Evolutionary conservation across 2,797 vertebrate genomes (phyloP), one percentile per base, ranked within the genome.

Genomic region (Liparis tanakae): DNA sequence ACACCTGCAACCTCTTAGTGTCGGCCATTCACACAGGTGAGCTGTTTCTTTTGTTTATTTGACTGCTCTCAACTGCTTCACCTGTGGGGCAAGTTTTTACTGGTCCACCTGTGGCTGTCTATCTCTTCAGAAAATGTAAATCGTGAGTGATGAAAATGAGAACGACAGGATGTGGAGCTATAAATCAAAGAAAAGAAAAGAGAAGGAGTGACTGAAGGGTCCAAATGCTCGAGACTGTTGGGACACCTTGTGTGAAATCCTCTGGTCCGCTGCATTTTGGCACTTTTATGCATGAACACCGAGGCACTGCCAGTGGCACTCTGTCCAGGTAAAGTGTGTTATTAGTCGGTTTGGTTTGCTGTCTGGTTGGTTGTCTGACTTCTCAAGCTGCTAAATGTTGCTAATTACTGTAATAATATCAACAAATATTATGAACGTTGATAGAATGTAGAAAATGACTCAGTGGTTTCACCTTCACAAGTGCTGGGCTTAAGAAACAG

Each of bases 1-100:
- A 66, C 80, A 76, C 69, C 74, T 80, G 74, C 64, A 55, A 56
- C 58, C 57, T 43, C 14, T 82, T 82, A 75, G 72, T 71, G 68
- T 25, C 33, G 50, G 60, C 50, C 18, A 5, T 60, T 74, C 20
- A 37, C 46, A 65, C 57, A 74, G 54, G 65, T 67, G 51, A 70
- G 33, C 41, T 50, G 71, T 48, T 46, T 15, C 43, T 17, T 44
- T 18, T 72, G 44, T 62, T 63, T 78, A 7, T 70, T 22, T 48
- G 59, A 7, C 22, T 56, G 7, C 62, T 58, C 48, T 44, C 66
- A 60, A 37, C 44, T 37, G 30, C 43, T 61, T 56, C 41, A 36
- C 73, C 67, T 76, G 25, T 6, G 46, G 77, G 67, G 4, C 17
- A 55, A 13, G 20, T 51, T 25, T 56, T 79, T 67, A 63, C 44